These are phyloP conservation scores for Dicroscelio sp. DNA, from an alignment of 2,888 invertebrate species.

Conservation along the genomic window DNA sequence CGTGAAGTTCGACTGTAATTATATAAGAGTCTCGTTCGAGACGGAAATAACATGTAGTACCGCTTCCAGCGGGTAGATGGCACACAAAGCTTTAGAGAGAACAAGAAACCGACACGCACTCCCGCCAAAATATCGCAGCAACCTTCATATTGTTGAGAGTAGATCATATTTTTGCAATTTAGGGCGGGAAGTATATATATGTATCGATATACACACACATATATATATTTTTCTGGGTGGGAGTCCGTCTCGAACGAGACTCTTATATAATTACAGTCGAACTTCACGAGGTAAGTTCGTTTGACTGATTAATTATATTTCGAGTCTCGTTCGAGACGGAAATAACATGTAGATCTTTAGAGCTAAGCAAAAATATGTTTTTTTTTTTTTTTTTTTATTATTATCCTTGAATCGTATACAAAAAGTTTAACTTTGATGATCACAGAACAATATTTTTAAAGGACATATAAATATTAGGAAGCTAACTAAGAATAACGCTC, in stretches of 20 bases:
- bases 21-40: too few relatives aligned
- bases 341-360: slow-evolving; percentile 15
- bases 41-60: too few relatives aligned
- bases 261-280: background rate
- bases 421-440: background rate
- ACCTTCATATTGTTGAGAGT: too few relatives aligned
- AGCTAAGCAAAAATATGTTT: background rate
- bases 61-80: too few relatives aligned
- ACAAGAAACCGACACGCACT: too few relatives aligned
- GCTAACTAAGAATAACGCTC: background rate
- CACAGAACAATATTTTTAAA: background rate
- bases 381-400: background rate
- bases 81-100: too few relatives aligned
- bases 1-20: background rate
- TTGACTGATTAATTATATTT: slow-evolving; percentile 2
- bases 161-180: too few relatives aligned
- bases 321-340: slow-evolving; percentile 25
- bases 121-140: too few relatives aligned
- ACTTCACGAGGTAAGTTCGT: background rate
- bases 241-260: too few relatives aligned
- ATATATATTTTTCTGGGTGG: too few relatives aligned
- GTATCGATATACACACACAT: too few relatives aligned
- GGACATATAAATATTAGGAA: background rate
- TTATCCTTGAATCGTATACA: background rate
- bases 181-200: too few relatives aligned